phyloP scores from a whole-genome alignment of 1,140 invertebrate genomes.

The Drosophila pseudoobscura region DNA sequence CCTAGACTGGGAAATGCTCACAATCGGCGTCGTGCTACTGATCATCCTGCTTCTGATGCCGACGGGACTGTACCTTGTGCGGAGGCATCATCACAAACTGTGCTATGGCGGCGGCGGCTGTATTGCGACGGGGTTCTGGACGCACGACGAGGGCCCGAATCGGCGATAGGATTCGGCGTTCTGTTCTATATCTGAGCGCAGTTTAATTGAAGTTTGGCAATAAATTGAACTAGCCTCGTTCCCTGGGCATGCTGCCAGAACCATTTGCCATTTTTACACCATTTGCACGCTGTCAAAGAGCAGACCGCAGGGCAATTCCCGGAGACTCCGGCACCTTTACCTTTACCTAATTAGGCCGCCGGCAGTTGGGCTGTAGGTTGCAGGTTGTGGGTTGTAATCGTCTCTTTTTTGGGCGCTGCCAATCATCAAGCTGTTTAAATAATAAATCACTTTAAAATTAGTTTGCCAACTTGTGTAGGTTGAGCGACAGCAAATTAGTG shows the following conservation, averaged over 20 bases:
- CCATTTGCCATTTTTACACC: constrained; percentile 25
- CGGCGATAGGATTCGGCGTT: constrained; percentile 4
- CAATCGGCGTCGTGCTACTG: no score
- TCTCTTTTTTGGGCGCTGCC: constrained; percentile 49
- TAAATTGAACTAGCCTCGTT: background rate
- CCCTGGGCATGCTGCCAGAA: background rate
- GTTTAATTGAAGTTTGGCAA: constrained; percentile 21
- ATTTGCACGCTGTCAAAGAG: constrained; percentile 38
- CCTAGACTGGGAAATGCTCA: background rate
- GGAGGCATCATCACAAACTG: constrained; percentile 33
- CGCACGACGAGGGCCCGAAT: background rate
- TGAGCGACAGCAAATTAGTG: constrained; percentile 77
- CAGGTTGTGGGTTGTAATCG: constrained; percentile 4
- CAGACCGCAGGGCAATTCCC: constrained; percentile 13
- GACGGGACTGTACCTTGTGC: constrained; percentile 9
- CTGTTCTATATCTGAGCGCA: background rate
- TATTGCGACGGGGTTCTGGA: constrained; percentile 3
- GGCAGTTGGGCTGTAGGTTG: constrained; percentile 28
- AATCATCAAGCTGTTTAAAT: constrained; percentile 78
- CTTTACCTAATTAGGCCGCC: constrained; percentile 64
- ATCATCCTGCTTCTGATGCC: background rate
- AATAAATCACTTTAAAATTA: constrained; percentile 82
- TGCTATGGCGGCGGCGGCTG: constrained; percentile 36
- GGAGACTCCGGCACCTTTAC: constrained; percentile 35
- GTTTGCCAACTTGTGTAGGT: constrained; percentile 76